Percentiles rank a stretch among this genome's conserved stretches.
phyloP scores from a whole-genome alignment of 2,113 vertebrate genomes.

The Rhynchopsitta pachyrhyncha region DNA sequence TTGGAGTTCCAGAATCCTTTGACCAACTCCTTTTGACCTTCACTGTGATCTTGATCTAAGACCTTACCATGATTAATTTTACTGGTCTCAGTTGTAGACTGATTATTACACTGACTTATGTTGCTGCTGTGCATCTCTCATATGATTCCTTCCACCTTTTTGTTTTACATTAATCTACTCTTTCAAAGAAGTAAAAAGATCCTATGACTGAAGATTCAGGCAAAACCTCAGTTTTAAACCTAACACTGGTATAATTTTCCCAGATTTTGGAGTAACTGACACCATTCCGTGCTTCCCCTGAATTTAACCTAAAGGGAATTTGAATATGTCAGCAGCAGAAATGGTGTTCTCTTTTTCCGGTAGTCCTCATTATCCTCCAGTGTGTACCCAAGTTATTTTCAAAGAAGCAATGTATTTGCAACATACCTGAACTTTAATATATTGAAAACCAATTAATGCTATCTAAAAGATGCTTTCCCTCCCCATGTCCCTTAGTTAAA shows the following conservation, averaged over 20 bases:
- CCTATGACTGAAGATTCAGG: background rate
- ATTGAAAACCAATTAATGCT: background rate
- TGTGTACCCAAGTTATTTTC: background rate
- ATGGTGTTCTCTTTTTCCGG: background rate
- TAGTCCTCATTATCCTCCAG: background rate
- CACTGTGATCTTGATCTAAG: background rate
- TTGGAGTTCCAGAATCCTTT: background rate
- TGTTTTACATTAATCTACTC: background rate
- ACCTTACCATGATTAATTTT: background rate
- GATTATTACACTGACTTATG: rapidly evolving
- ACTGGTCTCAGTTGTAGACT: background rate
- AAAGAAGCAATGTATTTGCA: background rate
- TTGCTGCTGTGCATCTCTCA: background rate
- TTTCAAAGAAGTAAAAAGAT: background rate
- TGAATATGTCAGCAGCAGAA: background rate
- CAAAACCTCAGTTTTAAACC: background rate
- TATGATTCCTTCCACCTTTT: background rate
- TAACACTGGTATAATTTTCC: background rate
- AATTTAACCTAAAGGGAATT: background rate
- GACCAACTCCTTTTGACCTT: background rate
- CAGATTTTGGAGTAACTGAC: background rate
- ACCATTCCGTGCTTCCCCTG: background rate
- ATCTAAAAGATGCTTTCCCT: background rate
- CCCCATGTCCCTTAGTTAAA: background rate
- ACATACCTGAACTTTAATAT: background rate